Evolutionary conservation across 2,888 invertebrate species (phyloP).

Genomic region (Salticus scenicus): DNA sequence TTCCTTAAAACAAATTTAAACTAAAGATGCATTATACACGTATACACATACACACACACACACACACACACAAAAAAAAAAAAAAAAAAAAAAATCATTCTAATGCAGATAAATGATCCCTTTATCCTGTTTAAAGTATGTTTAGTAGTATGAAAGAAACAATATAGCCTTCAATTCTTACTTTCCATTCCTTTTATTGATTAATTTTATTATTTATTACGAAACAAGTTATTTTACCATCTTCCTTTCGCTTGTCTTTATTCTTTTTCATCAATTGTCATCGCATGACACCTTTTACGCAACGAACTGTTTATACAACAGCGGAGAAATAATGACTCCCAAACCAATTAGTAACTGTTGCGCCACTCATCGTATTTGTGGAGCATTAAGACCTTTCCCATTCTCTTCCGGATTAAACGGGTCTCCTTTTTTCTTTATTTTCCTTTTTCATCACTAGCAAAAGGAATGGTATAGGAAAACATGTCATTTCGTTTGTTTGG

Average conservation of each 20-base stretch:
- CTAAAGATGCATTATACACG: too few species aligned
- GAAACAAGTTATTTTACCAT: neutral
- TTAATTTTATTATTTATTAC: too few species aligned
- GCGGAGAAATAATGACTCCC: neutral
- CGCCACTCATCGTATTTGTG: neutral
- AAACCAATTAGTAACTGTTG: constrained; percentile 8
- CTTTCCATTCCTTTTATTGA: too few species aligned
- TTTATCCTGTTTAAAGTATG: too few species aligned
- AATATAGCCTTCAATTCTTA: too few species aligned
- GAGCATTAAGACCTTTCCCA: neutral
- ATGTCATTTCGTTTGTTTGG: constrained; percentile 62
- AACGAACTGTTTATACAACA: neutral
- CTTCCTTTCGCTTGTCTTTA: neutral
- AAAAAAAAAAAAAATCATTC: too few species aligned
- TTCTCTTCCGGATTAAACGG: neutral
- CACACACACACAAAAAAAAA: too few species aligned
- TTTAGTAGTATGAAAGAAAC: too few species aligned
- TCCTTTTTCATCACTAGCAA: neutral
- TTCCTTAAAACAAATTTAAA: too few species aligned
- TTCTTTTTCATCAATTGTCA: neutral
- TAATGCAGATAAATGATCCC: too few species aligned
- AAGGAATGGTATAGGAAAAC: constrained; percentile 47
- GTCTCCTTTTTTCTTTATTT: too few species aligned
- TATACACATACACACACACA: too few species aligned
- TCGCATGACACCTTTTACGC: neutral